Percentiles rank a stretch among this genome's conserved stretches.
Evolutionary conservation across 1,140 invertebrate species (phyloP).

Genomic region (Brachionus asplanchnoidis): DNA sequence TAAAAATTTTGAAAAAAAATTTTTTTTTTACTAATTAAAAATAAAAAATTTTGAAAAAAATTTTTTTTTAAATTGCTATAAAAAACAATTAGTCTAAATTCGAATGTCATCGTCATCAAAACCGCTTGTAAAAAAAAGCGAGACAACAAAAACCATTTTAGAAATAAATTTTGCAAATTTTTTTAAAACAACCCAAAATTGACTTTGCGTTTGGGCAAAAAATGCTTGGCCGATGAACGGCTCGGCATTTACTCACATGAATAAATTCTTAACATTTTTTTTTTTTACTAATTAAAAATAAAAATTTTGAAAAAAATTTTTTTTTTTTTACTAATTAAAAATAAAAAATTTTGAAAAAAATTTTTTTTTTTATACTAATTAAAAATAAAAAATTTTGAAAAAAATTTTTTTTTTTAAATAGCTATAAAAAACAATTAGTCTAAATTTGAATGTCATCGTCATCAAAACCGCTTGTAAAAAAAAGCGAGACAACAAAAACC

Average conservation of each 20-base stretch:
- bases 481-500: neutral
- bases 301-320: no score
- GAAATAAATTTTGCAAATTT: conserved; percentile 8
- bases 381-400: neutral
- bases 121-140: neutral
- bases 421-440: conserved; percentile 6
- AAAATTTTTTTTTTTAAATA: neutral
- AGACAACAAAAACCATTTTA: neutral
- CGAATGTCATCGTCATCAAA: conserved; percentile 33
- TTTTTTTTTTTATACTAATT: neutral
- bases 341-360: no score
- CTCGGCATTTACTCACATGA: neutral
- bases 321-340: no score
- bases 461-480: conserved; percentile 1
- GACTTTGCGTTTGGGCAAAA: conserved; percentile 3
- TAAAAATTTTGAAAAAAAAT: no score
- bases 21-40: neutral
- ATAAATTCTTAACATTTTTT: conserved; percentile 30
- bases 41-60: neutral
- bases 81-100: conserved; percentile 21
- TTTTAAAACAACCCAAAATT: neutral
- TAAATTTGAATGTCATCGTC: conserved; percentile 36
- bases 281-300: neutral
- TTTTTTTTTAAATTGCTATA: neutral
- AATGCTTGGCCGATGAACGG: neutral